Conservation (phyloP, 2,113 vertebrate species). For the Hyla sarda region DNA sequence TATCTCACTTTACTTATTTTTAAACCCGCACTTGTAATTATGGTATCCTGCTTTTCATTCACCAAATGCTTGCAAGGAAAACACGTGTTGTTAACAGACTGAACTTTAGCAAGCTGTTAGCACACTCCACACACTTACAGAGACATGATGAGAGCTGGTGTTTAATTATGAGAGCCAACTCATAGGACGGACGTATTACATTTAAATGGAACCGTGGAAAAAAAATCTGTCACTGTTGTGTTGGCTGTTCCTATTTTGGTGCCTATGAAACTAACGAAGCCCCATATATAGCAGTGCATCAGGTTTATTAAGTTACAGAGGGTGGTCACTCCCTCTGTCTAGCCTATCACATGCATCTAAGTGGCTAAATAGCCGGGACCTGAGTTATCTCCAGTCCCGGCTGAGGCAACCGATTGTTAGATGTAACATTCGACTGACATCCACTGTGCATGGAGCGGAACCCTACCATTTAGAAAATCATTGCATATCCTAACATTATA, state of each 20-base stretch:
- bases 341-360: too few relatives aligned
- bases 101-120: constrained; percentile 71
- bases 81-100: constrained; percentile 81
- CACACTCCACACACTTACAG: constrained; percentile 24
- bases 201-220: not conserved
- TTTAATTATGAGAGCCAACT: constrained; percentile 32
- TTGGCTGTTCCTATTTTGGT: not conserved
- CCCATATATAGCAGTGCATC: too few relatives aligned
- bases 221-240: not conserved
- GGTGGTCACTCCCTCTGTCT: too few relatives aligned
- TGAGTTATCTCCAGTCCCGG: too few relatives aligned
- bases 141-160: constrained; percentile 40
- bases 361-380: too few relatives aligned
- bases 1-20: constrained; percentile 88
- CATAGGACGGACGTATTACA: constrained; percentile 19
- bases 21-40: constrained; percentile 82
- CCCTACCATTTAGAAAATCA: too few relatives aligned
- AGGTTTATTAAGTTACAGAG: too few relatives aligned
- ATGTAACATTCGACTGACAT: too few relatives aligned
- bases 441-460: too few relatives aligned
- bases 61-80: constrained; percentile 79
- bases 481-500: too few relatives aligned
- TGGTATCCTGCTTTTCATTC: constrained; percentile 83
- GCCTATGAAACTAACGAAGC: not conserved
- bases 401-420: too few relatives aligned